Conservation (phyloP, 1,140 invertebrate species). For the Rhyacophila brunnea region DNA sequence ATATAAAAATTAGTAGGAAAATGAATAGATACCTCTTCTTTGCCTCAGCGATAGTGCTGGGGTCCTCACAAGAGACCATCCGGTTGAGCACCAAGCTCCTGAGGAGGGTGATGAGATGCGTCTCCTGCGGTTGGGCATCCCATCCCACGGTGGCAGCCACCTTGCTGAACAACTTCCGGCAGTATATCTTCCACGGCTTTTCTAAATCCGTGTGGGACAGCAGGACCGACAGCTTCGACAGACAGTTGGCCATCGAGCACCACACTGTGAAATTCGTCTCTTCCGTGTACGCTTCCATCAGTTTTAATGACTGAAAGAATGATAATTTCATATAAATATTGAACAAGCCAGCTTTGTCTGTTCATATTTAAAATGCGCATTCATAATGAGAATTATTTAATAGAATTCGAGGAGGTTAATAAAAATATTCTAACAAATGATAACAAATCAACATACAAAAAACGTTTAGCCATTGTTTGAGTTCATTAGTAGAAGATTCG, state of each 20-base stretch:
- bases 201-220: slow-evolving; percentile 76
- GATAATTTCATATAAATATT: not conserved
- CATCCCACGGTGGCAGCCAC: slow-evolving; percentile 76
- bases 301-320: slow-evolving; percentile 52
- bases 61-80: slow-evolving; percentile 79
- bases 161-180: slow-evolving; percentile 65
- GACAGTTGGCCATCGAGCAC: slow-evolving; percentile 78
- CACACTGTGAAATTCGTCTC: slow-evolving; percentile 94
- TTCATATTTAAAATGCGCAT: no score
- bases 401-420: no score
- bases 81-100: slow-evolving; percentile 78
- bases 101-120: slow-evolving; percentile 81
- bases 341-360: no score
- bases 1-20: no score
- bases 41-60: slow-evolving; percentile 73
- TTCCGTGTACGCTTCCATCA: slow-evolving; percentile 74
- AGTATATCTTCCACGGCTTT: slow-evolving; percentile 72
- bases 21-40: slow-evolving; percentile 52
- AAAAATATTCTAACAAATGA: no score
- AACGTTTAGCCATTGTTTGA: no score
- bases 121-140: slow-evolving; percentile 70
- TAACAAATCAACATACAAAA: no score
- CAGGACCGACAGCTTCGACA: slow-evolving; percentile 73
- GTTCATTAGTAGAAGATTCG: no score
- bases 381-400: no score